A percentile compares a stretch with the other conserved stretches of the same genome.
Evolutionary conservation across 2,888 invertebrate genomes (phyloP).

Genomic region (Eledona agricola): DNA sequence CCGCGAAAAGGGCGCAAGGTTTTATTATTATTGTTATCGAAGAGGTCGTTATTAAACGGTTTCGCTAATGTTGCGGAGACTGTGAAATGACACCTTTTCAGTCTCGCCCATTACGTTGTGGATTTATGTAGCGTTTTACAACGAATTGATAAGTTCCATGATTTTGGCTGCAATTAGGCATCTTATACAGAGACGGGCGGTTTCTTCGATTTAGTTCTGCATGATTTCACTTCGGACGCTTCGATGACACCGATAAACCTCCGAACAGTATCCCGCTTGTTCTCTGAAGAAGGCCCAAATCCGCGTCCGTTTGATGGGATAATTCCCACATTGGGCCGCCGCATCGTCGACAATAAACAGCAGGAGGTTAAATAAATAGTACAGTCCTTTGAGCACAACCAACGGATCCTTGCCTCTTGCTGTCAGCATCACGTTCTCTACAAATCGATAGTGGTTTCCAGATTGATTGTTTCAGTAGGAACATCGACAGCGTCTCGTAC

Average conservation of each 20-base stretch:
- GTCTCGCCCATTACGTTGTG: slow-evolving; percentile 27
- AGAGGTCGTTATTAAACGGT: slow-evolving; percentile 24
- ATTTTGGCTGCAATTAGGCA: too few relatives aligned
- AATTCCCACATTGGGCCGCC: slow-evolving; percentile 5
- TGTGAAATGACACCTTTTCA: slow-evolving; percentile 32
- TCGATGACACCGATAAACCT: too few relatives aligned
- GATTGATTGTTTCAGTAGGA: slow-evolving; percentile 14
- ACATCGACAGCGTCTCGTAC: slow-evolving; percentile 14
- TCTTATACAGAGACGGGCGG: too few relatives aligned
- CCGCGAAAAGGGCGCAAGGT: slow-evolving; percentile 23
- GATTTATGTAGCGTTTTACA: slow-evolving; percentile 32
- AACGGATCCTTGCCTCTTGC: slow-evolving; percentile 35
- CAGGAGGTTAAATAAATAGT: slow-evolving; percentile 15
- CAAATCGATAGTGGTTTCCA: slow-evolving; percentile 39
- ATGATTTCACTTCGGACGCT: too few relatives aligned
- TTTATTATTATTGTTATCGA: slow-evolving; percentile 24
- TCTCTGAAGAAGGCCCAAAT: too few relatives aligned
- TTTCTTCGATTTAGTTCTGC: too few relatives aligned
- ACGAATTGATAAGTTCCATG: slow-evolving; percentile 35
- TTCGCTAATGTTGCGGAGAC: slow-evolving; percentile 25
- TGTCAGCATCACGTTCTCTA: slow-evolving; percentile 39
- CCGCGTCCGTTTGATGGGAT: too few relatives aligned
- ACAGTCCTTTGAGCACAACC: slow-evolving; percentile 12
- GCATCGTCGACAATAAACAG: slow-evolving; percentile 6
- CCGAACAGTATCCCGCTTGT: too few relatives aligned